Evolutionary conservation across 2,113 vertebrate species (phyloP), one percentile per base, ranked within the genome.

Genomic region (Electrona antarctica): DNA sequence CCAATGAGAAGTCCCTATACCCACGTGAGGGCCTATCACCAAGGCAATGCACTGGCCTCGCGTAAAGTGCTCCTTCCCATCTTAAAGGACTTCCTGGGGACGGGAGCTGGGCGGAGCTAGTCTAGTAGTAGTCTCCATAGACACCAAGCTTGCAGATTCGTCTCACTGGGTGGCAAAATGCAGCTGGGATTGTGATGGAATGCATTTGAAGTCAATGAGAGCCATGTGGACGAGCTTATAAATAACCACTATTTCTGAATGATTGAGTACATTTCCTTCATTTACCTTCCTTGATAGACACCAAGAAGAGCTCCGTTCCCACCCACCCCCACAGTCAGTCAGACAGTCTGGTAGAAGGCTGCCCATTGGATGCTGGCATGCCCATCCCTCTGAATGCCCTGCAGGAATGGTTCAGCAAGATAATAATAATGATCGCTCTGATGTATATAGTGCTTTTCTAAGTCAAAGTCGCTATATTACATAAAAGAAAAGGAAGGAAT

Each of bases 321-420:
- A 0, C 95, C 95, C 3, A 95, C 95, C 0, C 95, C 95, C 1
- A 93, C 96, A 94, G 96, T n/a, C n/a, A n/a, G n/a, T n/a, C n/a
- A n/a, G n/a, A 97, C 92, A 97, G 95, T 88, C 88, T 96, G 82
- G 95, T 96, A 60, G 95, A 97, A 1, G 95, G 95, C 29, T 94
- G 95, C 56, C 95, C 95, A 0, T 91, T 97, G 33, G 94, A 95
- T 0, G 90, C 89, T 59, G 90, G 94, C n/a, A n/a, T n/a, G 1
- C 80, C 95, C 68, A 95, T 91, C 0, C 90, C n/a, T n/a, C n/a
- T 92, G 0, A 94, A 95, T 54, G 93, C 87, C 0, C 78, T 96
- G 63, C 90, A 95, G 12, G 95, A 95, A 84, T 85, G 92, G 49
- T 94, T 95, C 81, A 93, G 81, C 82, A 74, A 51, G 71, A 87